Evolutionary conservation across 2,888 invertebrate species (phyloP), one percentile per base, ranked within the genome.

Genomic region (Chrysolina haemoptera): DNA sequence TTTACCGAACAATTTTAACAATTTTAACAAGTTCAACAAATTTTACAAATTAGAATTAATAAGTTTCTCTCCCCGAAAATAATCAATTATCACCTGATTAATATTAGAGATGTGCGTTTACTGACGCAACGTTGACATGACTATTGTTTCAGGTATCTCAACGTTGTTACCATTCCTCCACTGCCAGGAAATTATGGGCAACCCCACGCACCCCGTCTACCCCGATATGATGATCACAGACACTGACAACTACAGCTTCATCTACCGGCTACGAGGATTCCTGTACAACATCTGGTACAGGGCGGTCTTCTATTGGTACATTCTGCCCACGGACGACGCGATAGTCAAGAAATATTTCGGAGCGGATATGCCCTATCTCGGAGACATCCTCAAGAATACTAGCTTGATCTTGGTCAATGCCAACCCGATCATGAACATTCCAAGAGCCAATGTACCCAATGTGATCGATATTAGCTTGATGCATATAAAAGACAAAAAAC

Each of bases 151-250:
- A 73, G 80, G 74, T 62, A 75, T 83, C n/a, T 81, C 80, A 1
- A 80, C 83, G 4, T 48, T 82, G 18, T 78, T 76, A 18, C 71
- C 77, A 1, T 74, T 75, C 9, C 69, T 76, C 3, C 73, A 78
- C 66, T 66, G 70, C 0, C 79, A 83, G 48, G 80, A 82, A 65
- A 74, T 78, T 12, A 66, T 83, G 8, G 83, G 82, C 14, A 84
- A 84, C 75, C 80, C 82, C 6, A 75, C 81, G 0, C 84, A 84
- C 76, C 82, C 84, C 0, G 65, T 84, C 22, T 76, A 79, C 64
- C 82, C 82, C 8, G 84, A 84, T 65, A 64, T 68, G 50, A 59
- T 74, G 68, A 43, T 74, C 0, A 43, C 41, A 10, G 46, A 41
- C 3, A 20, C 12, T 0, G 68, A 55, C 0, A 27, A 70, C 18